Evolutionary conservation across 2,797 vertebrate species (phyloP).

Genomic region (Capromys pilorides): DNA sequence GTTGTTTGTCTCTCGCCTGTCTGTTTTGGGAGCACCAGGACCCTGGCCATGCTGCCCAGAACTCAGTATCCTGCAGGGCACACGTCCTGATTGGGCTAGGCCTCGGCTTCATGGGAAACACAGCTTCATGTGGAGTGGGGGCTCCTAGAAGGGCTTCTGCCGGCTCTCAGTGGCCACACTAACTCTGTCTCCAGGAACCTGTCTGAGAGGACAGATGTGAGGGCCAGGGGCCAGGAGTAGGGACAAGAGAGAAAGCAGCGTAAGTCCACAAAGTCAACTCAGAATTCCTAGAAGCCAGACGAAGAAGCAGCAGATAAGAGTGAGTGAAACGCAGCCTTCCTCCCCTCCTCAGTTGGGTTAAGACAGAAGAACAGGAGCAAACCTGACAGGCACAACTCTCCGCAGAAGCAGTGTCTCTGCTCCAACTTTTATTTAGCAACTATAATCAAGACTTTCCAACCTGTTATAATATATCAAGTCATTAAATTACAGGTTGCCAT

Average conservation of each 20-base stretch:
- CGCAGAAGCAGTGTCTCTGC: constrained; percentile 76
- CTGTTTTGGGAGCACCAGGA: neutral
- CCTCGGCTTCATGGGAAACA: neutral
- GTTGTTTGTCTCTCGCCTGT: neutral
- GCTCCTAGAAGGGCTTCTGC: neutral
- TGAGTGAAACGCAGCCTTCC: neutral
- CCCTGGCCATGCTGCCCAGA: neutral
- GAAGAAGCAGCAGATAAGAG: neutral
- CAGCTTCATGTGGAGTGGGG: neutral
- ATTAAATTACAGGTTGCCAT: constrained; percentile 86
- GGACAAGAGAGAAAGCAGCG: neutral
- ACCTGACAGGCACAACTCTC: constrained; percentile 64
- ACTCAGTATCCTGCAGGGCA: neutral
- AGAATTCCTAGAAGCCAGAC: neutral
- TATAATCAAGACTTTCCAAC: constrained; percentile 82
- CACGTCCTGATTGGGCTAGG: neutral
- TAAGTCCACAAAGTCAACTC: neutral
- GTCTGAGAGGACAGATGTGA: neutral
- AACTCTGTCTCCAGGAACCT: neutral
- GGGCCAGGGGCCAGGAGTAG: neutral
- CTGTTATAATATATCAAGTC: constrained; percentile 85
- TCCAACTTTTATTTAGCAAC: constrained; percentile 83
- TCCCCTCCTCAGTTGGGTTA: rapidly evolving
- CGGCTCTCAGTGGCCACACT: neutral
- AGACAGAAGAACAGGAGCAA: neutral